A percentile compares a stretch with the other conserved stretches of the same genome.
phyloP scores from a whole-genome alignment of 2,797 vertebrate genomes.

The Sciurus carolinensis region DNA sequence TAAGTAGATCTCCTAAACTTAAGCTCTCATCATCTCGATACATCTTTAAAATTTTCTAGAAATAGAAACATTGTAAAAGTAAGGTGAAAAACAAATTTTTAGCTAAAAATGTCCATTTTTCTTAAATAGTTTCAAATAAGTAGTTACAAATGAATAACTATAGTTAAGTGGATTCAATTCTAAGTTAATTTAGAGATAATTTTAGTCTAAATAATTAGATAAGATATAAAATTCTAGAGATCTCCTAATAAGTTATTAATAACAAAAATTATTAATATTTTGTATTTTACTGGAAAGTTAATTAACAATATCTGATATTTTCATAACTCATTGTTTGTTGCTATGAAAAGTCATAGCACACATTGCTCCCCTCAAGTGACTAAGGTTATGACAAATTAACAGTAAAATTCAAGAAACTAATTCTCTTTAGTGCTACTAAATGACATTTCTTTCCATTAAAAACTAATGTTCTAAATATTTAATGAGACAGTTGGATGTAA shows the following conservation, averaged over 20 bases:
- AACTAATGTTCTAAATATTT: background rate
- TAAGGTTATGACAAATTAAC: background rate
- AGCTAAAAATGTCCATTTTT: background rate
- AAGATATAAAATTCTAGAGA: slow-evolving; percentile 1
- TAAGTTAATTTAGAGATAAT: slow-evolving; percentile 33
- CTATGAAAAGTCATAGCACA: background rate
- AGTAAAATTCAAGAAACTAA: slow-evolving; percentile 40
- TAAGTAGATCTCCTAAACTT: background rate
- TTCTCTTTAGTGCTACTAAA: background rate
- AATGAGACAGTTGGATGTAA: background rate
- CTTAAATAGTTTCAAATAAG: slow-evolving; percentile 44
- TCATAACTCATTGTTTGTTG: background rate
- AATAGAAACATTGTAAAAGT: background rate
- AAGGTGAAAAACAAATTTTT: slow-evolving; percentile 43
- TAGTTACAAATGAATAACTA: slow-evolving; percentile 38
- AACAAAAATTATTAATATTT: background rate
- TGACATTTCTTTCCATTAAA: slow-evolving; percentile 58
- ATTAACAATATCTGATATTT: background rate
- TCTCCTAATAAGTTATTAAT: background rate
- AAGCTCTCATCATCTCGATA: background rate
- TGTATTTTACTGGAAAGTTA: slow-evolving; percentile 5
- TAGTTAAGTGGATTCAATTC: background rate
- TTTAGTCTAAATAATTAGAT: background rate
- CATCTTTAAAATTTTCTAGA: background rate
- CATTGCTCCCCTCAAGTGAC: background rate